Evolutionary conservation across 2,113 vertebrate species (phyloP).

Genomic region (Petromus typicus): DNA sequence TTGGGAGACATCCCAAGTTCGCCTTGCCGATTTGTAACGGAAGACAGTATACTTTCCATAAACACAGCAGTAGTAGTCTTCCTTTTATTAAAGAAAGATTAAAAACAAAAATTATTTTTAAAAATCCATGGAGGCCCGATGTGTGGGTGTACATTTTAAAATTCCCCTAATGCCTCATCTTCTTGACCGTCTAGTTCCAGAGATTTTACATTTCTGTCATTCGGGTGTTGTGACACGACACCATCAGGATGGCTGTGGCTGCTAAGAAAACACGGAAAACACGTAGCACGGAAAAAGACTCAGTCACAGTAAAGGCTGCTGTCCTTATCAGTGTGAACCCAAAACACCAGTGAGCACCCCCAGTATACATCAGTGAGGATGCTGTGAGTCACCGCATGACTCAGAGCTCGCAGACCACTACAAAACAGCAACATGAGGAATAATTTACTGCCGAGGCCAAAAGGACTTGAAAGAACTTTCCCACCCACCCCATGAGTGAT

Average conservation of each 20-base stretch:
- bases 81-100: conserved; percentile 52
- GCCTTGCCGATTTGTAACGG: not conserved
- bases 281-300: conserved; percentile 64
- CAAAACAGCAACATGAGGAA: conserved; percentile 69
- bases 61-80: not conserved
- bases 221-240: conserved; percentile 43
- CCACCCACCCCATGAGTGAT: conserved; percentile 75
- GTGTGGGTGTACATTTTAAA: conserved; percentile 42
- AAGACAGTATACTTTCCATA: not conserved
- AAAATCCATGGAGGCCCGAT: conserved; percentile 1
- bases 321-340: conserved; percentile 76
- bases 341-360: conserved; percentile 57
- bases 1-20: not conserved
- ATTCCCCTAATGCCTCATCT: conserved; percentile 45
- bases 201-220: conserved; percentile 51
- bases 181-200: conserved; percentile 42
- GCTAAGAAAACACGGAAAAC: conserved; percentile 76
- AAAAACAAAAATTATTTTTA: conserved; percentile 52
- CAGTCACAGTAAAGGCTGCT: conserved; percentile 65
- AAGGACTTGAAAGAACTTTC: conserved; percentile 75
- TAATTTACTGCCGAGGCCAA: conserved; percentile 77
- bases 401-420: conserved; percentile 66
- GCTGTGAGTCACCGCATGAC: conserved; percentile 74
- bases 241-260: conserved; percentile 48
- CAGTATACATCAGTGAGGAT: conserved; percentile 66